These are phyloP conservation scores for Polyploca ridens DNA, from an alignment of 2,888 invertebrate genomes.

Conservation along the genomic window DNA sequence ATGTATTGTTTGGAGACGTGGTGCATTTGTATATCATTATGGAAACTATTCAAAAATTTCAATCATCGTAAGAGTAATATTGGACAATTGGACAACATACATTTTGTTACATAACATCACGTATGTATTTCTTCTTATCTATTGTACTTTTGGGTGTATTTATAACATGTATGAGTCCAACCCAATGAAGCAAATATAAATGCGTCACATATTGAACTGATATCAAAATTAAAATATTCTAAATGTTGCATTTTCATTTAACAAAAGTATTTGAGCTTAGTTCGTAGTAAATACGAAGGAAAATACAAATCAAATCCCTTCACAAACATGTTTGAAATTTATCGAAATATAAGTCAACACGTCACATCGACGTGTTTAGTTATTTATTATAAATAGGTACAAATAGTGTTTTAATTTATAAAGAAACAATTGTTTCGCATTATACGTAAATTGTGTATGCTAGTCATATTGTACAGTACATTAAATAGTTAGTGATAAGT, in stretches of 20 bases:
- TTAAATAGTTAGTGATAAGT: constrained; percentile 60
- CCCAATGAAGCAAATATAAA: too few relatives aligned
- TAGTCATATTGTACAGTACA: constrained; percentile 79
- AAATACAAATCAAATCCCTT: not conserved
- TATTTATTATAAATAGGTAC: constrained; percentile 59
- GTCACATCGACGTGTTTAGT: constrained; percentile 38
- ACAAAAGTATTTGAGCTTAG: not conserved
- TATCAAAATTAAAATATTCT: not conserved
- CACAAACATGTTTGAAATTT: constrained; percentile 4
- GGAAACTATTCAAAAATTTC: not conserved
- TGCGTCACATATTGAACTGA: too few relatives aligned
- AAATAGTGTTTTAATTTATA: constrained; percentile 70
- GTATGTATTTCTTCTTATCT: not conserved
- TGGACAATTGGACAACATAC: not conserved
- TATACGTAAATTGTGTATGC: constrained; percentile 71
- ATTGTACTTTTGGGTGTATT: too few relatives aligned
- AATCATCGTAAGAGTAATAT: not conserved
- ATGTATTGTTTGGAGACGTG: not conserved
- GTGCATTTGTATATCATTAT: not conserved
- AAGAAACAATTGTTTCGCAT: constrained; percentile 58
- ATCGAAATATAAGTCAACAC: constrained; percentile 27
- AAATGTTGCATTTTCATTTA: too few relatives aligned
- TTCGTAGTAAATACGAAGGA: not conserved
- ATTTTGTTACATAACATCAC: not conserved
- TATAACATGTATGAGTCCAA: too few relatives aligned